phyloP scores from a whole-genome alignment of 1,140 invertebrate species.

The Nephotettix cincticeps region DNA sequence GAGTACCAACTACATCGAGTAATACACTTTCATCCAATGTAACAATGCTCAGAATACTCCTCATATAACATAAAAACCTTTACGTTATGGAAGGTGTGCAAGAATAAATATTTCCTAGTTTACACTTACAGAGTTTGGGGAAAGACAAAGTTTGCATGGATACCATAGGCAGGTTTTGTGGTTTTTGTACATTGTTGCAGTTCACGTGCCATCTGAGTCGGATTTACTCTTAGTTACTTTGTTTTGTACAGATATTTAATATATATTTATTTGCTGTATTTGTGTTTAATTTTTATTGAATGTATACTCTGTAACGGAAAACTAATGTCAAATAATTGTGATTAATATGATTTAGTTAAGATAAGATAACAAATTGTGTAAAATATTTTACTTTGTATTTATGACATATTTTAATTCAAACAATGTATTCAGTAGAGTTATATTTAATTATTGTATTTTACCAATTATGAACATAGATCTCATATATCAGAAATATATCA shows the following conservation, averaged over 20 bases:
- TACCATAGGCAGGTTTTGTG: no score
- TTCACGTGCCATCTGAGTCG: background rate
- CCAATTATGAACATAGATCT: background rate
- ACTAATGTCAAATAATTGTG: constrained; percentile 3
- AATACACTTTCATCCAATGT: no score
- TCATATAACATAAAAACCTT: no score
- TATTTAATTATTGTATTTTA: background rate
- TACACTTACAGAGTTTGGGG: no score
- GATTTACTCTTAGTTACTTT: background rate
- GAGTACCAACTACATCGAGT: no score
- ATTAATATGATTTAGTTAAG: background rate
- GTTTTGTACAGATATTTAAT: constrained; percentile 4
- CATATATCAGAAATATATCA: background rate
- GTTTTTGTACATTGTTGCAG: no score
- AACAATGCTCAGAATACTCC: no score
- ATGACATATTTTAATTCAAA: background rate
- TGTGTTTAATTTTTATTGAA: background rate
- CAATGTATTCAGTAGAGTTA: background rate
- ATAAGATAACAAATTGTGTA: background rate
- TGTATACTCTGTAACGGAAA: background rate
- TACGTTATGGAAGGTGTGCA: no score
- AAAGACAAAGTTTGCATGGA: no score
- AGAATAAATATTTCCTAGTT: no score
- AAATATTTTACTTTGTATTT: background rate
- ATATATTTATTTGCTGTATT: constrained; percentile 1